Evolutionary conservation across 2,113 vertebrate species (phyloP), one percentile per base, ranked within the genome.

Genomic region (Quiscalus mexicanus): DNA sequence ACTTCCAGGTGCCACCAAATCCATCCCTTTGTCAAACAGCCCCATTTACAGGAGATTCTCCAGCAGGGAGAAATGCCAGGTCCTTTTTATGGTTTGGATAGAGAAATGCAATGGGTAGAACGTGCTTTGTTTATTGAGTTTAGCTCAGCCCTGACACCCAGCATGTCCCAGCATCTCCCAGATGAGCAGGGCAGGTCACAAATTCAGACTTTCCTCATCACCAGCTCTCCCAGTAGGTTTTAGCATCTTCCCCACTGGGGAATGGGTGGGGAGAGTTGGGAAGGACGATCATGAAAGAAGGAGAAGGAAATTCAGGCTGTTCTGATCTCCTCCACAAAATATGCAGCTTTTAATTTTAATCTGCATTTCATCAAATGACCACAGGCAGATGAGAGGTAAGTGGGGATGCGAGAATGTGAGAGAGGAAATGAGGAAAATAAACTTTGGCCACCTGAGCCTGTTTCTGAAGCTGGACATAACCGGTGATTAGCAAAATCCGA

Each of bases 381-480:
- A 35, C 35, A 59, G 63, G 42, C 18, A 9, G 88, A 6, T 37
- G 63, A 73, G 68, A 75, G 19, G 16, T 20, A 60, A 44, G 15
- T 42, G 35, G 2, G n/a, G 6, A n/a, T 21, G 27, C 44, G 31
- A 70, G 52, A 80, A 76, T 27, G 31, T 22, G 47, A 85, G 27
- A 67, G 8, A 19, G 17, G 18, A 89, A 92, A 84, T 24, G 49
- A 84, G 47, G 42, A 76, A 84, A 89, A 93, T 59, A 44, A 82
- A 64, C 41, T 55, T 47, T 30, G 71, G 52, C 59, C 39, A 83
- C 56, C 33, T 71, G 59, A 90, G 70, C 41, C 82, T 39, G 62
- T 87, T 92, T 89, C 75, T 64, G 85, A 87, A 94, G 71, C 21
- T 87, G 55, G 91, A 84, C 60, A 55, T 64, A 90, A 65, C 44